Percentiles rank a stretch among this genome's conserved stretches.
phyloP scores from a whole-genome alignment of 1,140 invertebrate species.

The Papilio machaon region DNA sequence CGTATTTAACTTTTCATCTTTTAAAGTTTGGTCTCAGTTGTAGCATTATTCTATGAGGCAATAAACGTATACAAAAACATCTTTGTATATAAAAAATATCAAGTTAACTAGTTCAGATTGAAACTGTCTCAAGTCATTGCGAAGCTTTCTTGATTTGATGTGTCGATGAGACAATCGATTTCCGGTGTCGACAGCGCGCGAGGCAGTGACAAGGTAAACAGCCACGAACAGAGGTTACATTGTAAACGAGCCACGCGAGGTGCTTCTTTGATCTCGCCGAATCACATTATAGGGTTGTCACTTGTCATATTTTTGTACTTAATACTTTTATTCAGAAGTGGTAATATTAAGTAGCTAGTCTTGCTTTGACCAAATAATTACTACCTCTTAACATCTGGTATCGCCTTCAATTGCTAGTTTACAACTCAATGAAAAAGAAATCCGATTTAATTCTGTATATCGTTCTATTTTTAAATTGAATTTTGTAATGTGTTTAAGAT shows the following conservation, averaged over 20 bases:
- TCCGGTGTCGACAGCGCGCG: slow-evolving; percentile 53
- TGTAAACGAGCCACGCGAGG: slow-evolving; percentile 67
- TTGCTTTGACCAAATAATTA: background rate
- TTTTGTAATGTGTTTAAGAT: background rate
- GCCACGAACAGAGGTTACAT: slow-evolving; percentile 61
- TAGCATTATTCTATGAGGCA: background rate
- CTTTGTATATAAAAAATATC: background rate
- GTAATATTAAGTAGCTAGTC: background rate
- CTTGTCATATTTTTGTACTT: background rate
- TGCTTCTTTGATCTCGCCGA: slow-evolving; percentile 73
- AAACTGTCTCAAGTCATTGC: background rate
- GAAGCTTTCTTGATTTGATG: slow-evolving; percentile 5
- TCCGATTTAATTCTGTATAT: background rate
- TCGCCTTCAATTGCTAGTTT: background rate
- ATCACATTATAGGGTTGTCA: slow-evolving; percentile 50
- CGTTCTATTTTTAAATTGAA: background rate
- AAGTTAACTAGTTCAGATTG: background rate
- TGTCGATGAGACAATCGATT: slow-evolving; percentile 50
- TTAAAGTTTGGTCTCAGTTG: no score
- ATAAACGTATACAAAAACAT: background rate
- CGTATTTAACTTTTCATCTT: no score
- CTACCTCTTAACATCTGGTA: background rate
- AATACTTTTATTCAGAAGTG: background rate
- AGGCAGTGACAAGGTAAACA: slow-evolving; percentile 64
- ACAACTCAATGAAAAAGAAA: background rate